Evolutionary conservation across 2,888 invertebrate species (phyloP), one percentile per base, ranked within the genome.

Genomic region (Agriopis leucophaearia): DNA sequence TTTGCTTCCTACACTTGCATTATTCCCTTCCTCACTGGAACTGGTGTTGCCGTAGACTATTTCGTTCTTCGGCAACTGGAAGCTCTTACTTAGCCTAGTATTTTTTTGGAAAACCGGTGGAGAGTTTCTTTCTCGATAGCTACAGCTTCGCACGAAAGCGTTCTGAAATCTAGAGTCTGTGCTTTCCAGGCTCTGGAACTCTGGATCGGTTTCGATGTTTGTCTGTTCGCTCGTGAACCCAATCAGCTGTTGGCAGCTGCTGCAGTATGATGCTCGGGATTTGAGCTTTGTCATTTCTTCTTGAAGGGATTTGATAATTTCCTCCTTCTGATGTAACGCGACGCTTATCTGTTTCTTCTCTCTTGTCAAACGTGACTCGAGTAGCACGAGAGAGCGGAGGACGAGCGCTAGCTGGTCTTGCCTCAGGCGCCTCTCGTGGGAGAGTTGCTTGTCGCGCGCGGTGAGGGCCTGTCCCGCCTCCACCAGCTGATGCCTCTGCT

Each of bases 351-450:
- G 95, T 77, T 96, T 95, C 82, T 97, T 96, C 84, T 97, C 97
- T 82, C 96, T 95, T 56, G 95, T 95, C 35, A 97, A 90, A 9
- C 96, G 94, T 9, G 96, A 96, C 85, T 97, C 97, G 58, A 97
- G 94, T 48, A 96, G 94, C 48, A 97, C 94, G 65, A 97, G 88
- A 5, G 96, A 96, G 55, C 96, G 94, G 8, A 97, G 91, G 38
- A 97, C 96, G 72, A 96, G 94, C 6, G 96, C 95, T 36, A 97
- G 93, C 81, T 97, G 97, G 81, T 96, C 95, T 86, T 97, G 96
- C 48, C 96, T 93, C 7, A 96, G 92, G 3, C 94, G 92, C 71
- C 95, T 94, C 81, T 96, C 96, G 67, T 95, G 95, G 36, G 94
- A 90, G 62, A 95, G 94, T 77, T 95, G 94, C 64, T 94, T 94